These are phyloP conservation scores for Rhodeus uyekii DNA, from an alignment of 2,797 vertebrate species.

Conservation along the genomic window DNA sequence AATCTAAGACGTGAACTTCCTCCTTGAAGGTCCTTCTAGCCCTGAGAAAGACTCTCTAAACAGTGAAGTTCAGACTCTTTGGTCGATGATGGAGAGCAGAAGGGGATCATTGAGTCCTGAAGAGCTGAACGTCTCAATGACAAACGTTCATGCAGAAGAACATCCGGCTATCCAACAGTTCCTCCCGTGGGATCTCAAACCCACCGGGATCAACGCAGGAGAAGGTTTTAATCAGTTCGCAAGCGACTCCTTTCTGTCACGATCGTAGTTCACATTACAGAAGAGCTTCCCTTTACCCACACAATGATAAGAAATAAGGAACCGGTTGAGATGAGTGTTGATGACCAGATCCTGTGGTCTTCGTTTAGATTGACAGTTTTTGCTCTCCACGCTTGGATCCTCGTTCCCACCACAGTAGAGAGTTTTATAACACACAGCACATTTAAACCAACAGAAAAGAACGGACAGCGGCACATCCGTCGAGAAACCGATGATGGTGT, in stretches of 20 bases:
- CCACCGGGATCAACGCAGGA: conserved; percentile 50
- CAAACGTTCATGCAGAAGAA: conserved; percentile 57
- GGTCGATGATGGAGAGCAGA: neutral
- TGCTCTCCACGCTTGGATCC: conserved; percentile 73
- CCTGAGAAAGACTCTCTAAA: conserved; percentile 49
- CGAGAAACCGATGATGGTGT: conserved; percentile 69
- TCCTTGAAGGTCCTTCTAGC: conserved; percentile 48
- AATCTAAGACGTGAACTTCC: conserved; percentile 11
- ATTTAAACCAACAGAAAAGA: conserved; percentile 56
- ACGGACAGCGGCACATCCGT: conserved; percentile 77
- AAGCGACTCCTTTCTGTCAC: conserved; percentile 66
- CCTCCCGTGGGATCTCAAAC: conserved; percentile 66
- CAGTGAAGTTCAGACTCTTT: neutral
- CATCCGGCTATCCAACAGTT: conserved; percentile 73
- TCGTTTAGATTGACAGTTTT: conserved; percentile 72
- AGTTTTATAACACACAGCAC: conserved; percentile 69
- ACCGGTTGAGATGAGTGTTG: neutral
- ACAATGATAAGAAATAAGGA: conserved; percentile 62
- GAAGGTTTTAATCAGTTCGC: conserved; percentile 71
- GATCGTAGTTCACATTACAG: conserved; percentile 78
- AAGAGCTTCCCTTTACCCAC: conserved; percentile 72
- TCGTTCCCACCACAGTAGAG: conserved; percentile 79
- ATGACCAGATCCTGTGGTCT: conserved; percentile 74
- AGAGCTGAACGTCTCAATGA: conserved; percentile 10
- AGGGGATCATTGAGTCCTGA: neutral